A percentile compares a stretch with the other conserved stretches of the same genome.
phyloP scores from a whole-genome alignment of 2,888 invertebrate genomes.

The Rutpela maculata region DNA sequence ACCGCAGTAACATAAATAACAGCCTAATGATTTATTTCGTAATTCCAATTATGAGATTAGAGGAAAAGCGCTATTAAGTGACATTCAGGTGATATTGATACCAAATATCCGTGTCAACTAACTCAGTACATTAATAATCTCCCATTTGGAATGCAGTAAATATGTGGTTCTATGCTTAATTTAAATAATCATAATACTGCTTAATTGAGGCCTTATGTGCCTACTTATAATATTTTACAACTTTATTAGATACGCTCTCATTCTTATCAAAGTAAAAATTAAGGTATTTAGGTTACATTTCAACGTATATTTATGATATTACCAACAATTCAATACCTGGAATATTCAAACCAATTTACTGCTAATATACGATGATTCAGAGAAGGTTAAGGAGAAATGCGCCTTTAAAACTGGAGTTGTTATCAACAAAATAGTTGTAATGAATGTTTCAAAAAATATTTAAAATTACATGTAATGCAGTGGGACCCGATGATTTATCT shows the following conservation, averaged over 20 bases:
- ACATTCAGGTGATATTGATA: neutral
- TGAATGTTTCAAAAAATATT: too few relatives aligned
- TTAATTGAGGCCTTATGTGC: neutral
- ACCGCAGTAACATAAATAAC: neutral
- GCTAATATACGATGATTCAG: too few relatives aligned
- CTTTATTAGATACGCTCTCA: neutral
- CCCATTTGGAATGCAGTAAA: neutral
- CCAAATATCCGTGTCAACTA: constrained; percentile 3
- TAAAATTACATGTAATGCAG: too few relatives aligned
- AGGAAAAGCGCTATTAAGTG: neutral
- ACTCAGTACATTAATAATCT: neutral
- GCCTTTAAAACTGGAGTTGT: too few relatives aligned
- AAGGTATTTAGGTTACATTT: neutral
- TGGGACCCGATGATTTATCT: too few relatives aligned
- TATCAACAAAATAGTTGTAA: too few relatives aligned
- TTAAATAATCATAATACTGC: neutral
- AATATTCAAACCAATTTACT: too few relatives aligned
- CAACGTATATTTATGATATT: too few relatives aligned
- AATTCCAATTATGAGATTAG: neutral
- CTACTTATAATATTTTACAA: constrained; percentile 1
- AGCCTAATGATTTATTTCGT: neutral
- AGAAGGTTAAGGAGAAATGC: too few relatives aligned
- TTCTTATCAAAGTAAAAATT: neutral
- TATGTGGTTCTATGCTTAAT: neutral
- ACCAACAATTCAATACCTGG: too few relatives aligned